Evolutionary conservation across 2,888 invertebrate species (phyloP).

Genomic region (Harpagoxenus sublaevis): DNA sequence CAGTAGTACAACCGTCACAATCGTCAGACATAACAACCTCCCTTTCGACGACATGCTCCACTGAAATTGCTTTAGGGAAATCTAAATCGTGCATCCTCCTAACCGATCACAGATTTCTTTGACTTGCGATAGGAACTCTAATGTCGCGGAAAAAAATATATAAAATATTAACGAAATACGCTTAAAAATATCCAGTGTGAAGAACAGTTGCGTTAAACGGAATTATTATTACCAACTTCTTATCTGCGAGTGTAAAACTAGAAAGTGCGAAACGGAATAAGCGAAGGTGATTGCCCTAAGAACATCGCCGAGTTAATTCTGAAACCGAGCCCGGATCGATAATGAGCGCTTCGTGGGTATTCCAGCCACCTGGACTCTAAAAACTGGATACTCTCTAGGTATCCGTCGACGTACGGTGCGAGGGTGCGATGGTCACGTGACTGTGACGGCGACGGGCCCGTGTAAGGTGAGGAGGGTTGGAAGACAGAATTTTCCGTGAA

Average conservation of each 20-base stretch:
- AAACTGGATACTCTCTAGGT: conserved; percentile 55
- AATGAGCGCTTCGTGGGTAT: conserved; percentile 39
- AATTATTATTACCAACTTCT: neutral
- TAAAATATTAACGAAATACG: neutral
- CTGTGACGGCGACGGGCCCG: conserved; percentile 59
- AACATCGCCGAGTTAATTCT: conserved; percentile 35
- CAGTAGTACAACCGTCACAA: conserved; percentile 76
- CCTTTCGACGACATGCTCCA: conserved; percentile 35
- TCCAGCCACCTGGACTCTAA: conserved; percentile 47
- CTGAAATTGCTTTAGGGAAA: conserved; percentile 13
- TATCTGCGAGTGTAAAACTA: neutral
- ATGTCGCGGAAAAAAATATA: neutral
- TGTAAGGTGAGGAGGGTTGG: conserved; percentile 58
- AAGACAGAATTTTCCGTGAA: conserved; percentile 62
- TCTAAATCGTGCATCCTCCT: neutral
- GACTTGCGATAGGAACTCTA: neutral
- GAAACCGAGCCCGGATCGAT: conserved; percentile 45
- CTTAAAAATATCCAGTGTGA: neutral
- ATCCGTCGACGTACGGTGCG: conserved; percentile 52
- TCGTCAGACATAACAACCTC: conserved; percentile 75
- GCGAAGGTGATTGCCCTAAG: conserved; percentile 35
- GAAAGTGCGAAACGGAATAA: conserved; percentile 20
- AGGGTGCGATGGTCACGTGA: conserved; percentile 71
- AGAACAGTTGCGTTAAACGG: neutral
- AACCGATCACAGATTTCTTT: neutral